These are phyloP conservation scores for Adoxophyes honmai DNA, from an alignment of 1,140 invertebrate genomes.

Conservation along the genomic window DNA sequence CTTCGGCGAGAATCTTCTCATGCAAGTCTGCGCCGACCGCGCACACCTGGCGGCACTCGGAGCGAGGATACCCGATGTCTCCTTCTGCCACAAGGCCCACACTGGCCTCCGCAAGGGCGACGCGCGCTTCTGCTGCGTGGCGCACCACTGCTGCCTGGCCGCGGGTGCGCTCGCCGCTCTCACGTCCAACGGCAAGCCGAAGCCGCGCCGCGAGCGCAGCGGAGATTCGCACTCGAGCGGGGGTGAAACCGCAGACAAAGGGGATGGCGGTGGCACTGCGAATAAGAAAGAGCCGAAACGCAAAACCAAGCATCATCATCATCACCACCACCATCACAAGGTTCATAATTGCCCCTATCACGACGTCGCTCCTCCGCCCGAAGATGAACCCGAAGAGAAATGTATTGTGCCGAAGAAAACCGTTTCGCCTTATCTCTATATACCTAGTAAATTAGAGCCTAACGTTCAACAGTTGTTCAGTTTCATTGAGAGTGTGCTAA, in stretches of 20 bases:
- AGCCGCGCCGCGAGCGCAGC: slow-evolving; percentile 55
- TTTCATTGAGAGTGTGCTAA: slow-evolving; percentile 84
- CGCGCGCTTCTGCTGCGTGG: slow-evolving; percentile 68
- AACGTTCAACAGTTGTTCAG: slow-evolving; percentile 88
- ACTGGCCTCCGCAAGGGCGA: slow-evolving; percentile 62
- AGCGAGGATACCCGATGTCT: slow-evolving; percentile 68
- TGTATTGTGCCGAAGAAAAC: slow-evolving; percentile 62
- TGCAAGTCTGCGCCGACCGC: slow-evolving; percentile 82
- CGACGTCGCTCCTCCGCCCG: slow-evolving; percentile 55
- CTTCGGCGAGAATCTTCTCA: slow-evolving; percentile 83
- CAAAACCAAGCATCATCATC: slow-evolving; percentile 55
- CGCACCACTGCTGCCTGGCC: slow-evolving; percentile 72
- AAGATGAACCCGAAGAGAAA: slow-evolving; percentile 59
- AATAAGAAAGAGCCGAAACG: slow-evolving; percentile 42
- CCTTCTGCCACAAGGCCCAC: slow-evolving; percentile 71
- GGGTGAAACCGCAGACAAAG: slow-evolving; percentile 63
- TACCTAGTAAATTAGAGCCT: slow-evolving; percentile 79
- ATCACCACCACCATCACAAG: slow-evolving; percentile 68
- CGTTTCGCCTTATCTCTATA: slow-evolving; percentile 71
- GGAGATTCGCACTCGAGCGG: slow-evolving; percentile 68
- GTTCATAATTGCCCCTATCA: slow-evolving; percentile 69
- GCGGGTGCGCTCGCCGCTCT: slow-evolving; percentile 59
- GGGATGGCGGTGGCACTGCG: slow-evolving; percentile 46
- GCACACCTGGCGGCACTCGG: slow-evolving; percentile 69
- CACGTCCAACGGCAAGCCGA: slow-evolving; percentile 50